These are phyloP conservation scores for Gambusia holbrooki DNA, from an alignment of 2,113 vertebrate genomes.

Conservation along the genomic window DNA sequence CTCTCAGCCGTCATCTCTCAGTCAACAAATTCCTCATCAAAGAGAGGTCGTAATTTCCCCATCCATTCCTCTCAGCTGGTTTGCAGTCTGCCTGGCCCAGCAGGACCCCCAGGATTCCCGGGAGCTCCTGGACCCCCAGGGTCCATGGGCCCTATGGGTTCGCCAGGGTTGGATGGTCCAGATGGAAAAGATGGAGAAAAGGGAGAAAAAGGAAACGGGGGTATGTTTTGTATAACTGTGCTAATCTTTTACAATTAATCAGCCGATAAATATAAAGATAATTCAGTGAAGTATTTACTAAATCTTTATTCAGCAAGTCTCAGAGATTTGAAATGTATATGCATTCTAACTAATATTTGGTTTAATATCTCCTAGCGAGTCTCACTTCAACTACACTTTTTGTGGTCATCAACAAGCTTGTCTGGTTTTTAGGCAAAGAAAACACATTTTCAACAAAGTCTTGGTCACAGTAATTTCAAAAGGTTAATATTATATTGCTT, in stretches of 20 bases:
- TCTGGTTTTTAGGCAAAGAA: too few species aligned
- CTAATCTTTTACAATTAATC: neutral
- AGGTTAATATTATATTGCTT: too few species aligned
- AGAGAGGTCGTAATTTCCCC: constrained; percentile 75
- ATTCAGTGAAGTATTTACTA: too few species aligned
- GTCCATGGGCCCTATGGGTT: constrained; percentile 86
- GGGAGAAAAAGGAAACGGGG: constrained; percentile 85
- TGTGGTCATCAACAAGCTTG: too few species aligned
- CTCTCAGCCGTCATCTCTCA: constrained; percentile 82
- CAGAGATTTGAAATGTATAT: too few species aligned
- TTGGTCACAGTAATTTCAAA: too few species aligned
- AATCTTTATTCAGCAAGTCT: neutral
- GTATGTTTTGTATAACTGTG: constrained; percentile 66
- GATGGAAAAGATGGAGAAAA: constrained; percentile 89
- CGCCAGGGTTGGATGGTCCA: constrained; percentile 88
- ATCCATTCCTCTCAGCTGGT: constrained; percentile 84
- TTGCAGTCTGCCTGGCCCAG: constrained; percentile 90
- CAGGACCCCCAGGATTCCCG: constrained; percentile 84
- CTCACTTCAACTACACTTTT: too few species aligned
- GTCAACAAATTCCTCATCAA: constrained; percentile 73
- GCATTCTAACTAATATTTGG: too few species aligned
- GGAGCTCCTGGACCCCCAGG: constrained; percentile 85
- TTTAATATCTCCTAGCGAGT: too few species aligned
- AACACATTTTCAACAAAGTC: too few species aligned
- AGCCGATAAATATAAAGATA: neutral